Evolutionary conservation across 64 coral and sea anemone genomes (phyloP), one percentile per base, ranked within the genome.

Genomic region (Acropora tenuis): DNA sequence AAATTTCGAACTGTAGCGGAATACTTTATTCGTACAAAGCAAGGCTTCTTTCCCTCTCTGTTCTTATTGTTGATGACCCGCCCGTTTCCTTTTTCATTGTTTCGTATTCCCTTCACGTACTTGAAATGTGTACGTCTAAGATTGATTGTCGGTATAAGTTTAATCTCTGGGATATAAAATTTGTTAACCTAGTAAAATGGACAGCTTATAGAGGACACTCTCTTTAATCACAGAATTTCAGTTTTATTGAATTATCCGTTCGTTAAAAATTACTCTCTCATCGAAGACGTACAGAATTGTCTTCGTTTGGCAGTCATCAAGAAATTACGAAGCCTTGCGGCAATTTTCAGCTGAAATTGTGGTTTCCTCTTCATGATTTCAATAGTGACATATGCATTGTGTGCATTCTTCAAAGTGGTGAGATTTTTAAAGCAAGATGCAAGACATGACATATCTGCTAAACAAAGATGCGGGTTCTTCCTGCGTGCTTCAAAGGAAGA

Each of bases 41-140:
- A 17, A 68, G 17, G 3, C 63, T 68, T 71, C 61, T 13, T 11
- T 7, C 2, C 17, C 10, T 11, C 61, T 80, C 20, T 18, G 4
- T 2, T 66, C 41, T 67, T 47, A 12, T 68, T 15, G 57, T 57
- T 66, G 42, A 55, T 7, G 55, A 43, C 15, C 80, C 80, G 80
- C 57, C 80, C 41, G 41, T 66, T 66, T 83, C 80, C n/a, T 44
- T 83, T 66, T 66, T 83, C 80, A 18, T 44, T 83, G 16, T 44
- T n/a, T n/a, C 18, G 42, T 47, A 46, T 44, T 63, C 30, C 8
- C 79, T 20, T 82, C 19, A 41, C 55, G n/a, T 42, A 8, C 3
- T 78, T 30, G 30, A 48, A 63, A 63, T 13, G 13, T 63, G 60
- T 63, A 0, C 60, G 8, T 63, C 11, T 63, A 63, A 15, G 60